Percentiles rank a stretch among this genome's conserved stretches.
These are phyloP conservation scores for Troides aeacus DNA, from an alignment of 2,888 invertebrate species.

Conservation along the genomic window DNA sequence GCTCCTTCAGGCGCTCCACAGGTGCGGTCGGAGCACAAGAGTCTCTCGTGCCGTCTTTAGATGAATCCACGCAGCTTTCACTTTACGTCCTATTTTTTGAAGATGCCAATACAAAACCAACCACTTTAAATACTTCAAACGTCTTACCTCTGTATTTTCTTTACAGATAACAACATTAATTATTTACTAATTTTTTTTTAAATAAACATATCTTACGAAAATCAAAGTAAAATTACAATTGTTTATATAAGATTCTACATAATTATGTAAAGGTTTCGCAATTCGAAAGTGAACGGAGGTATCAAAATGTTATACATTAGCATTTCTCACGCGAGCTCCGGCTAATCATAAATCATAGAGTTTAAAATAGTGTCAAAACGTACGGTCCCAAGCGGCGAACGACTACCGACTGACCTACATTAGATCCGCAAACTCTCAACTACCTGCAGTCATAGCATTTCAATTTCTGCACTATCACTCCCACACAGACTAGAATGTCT, in stretches of 20 bases:
- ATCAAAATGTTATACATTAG: constrained; percentile 45
- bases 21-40: constrained; percentile 35
- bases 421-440: constrained; percentile 48
- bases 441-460: neutral
- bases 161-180: neutral
- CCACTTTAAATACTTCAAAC: constrained; percentile 19
- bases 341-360: constrained; percentile 19
- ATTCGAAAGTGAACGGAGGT: constrained; percentile 13
- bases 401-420: constrained; percentile 64
- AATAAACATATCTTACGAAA: neutral
- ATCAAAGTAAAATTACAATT: neutral
- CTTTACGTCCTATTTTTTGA: constrained; percentile 39
- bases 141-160: neutral
- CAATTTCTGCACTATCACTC: neutral
- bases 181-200: neutral
- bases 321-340: constrained; percentile 39
- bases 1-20: constrained; percentile 40
- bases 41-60: constrained; percentile 36
- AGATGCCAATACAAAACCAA: constrained; percentile 27
- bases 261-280: constrained; percentile 5
- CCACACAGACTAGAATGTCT: neutral
- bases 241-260: neutral
- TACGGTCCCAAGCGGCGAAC: constrained; percentile 51
- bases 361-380: constrained; percentile 43
- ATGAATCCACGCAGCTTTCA: constrained; percentile 37